Base-by-base conservation (phyloP, 2,113 vertebrate species). In the Phrynosoma platyrhinos region DNA sequence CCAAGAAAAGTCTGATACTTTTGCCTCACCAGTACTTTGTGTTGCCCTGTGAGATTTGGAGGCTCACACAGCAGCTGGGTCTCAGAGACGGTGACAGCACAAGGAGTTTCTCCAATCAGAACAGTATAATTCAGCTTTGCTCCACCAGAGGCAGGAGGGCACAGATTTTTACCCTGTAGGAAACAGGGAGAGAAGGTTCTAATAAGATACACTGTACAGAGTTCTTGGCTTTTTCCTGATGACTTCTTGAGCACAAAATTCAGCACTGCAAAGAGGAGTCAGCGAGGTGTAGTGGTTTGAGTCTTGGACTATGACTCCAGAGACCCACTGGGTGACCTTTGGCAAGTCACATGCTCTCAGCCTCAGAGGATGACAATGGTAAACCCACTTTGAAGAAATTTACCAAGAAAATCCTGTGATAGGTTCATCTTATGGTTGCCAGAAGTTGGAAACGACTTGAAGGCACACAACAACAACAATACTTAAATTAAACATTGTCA, bases 71-170 rank as follows among this genome's bases (percentile, higher is more conserved):
- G 98, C 92, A 99, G 97, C 93, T 99, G 99, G 0, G 98, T 99
- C 96, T 99, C 99, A 0, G 99, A 99, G 91, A 99, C 97, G 0
- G 99, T 99, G 94, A 99, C 98, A 0, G 98, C 96, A 9, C 99
- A 99, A 5, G 98, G 98, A 0, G 98, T 99, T 80, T 99, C 99
- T 62, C 99, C 99, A 0, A 99, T 97, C 94, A 99, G 95, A 89
- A 99, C 98, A 0, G 98, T 98, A 97, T 99, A 99, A 97, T 99
- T 99, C 82, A 99, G 97, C 95, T 98, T 99, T 69, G 97, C 98
- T 80, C 99, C 99, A 89, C 98, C 98, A 0, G 98, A 94, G 12
- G 98, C 97, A 0, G 98, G 98, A 1, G 99, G 99, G 87, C 99
- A 98, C 96, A 99, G 97, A 95, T 99, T 99, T 95, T 98, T 99